Conservation (phyloP, 2,888 invertebrate genomes). For the Ochropleura plecta region DNA sequence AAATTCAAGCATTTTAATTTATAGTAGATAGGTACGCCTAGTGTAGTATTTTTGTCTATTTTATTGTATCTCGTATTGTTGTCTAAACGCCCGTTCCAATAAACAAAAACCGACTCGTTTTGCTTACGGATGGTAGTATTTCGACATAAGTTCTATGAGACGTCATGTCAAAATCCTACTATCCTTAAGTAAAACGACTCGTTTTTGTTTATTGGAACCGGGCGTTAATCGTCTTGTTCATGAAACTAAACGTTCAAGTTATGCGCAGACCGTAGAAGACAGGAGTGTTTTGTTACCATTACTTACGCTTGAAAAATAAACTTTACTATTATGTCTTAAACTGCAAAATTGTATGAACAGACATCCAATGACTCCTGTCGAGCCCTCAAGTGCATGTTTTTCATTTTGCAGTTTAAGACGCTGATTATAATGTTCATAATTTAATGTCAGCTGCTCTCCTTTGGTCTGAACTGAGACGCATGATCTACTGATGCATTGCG, state of each 20-base stretch:
- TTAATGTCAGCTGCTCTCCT: neutral
- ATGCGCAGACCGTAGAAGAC: neutral
- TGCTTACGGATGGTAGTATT: too few species aligned
- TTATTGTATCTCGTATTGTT: constrained; percentile 5
- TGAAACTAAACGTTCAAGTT: neutral
- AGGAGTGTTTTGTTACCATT: neutral
- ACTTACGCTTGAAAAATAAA: neutral
- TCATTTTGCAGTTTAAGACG: neutral
- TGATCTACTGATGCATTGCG: constrained; percentile 16
- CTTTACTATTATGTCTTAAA: neutral
- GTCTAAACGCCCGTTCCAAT: too few species aligned
- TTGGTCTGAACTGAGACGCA: neutral
- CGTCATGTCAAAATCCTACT: too few species aligned
- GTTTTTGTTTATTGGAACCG: too few species aligned
- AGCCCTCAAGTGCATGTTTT: neutral
- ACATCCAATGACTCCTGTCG: neutral
- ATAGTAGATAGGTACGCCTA: constrained; percentile 28
- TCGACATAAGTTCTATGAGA: too few species aligned
- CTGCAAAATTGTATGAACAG: neutral
- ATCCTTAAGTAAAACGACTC: too few species aligned
- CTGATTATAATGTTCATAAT: neutral
- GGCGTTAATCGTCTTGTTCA: constrained; percentile 3
- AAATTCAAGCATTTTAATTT: constrained; percentile 24
- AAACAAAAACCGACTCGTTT: too few species aligned
- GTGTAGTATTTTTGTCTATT: constrained; percentile 33